Evolutionary conservation across 2,113 vertebrate species (phyloP).

Genomic region (Ailurus styani): DNA sequence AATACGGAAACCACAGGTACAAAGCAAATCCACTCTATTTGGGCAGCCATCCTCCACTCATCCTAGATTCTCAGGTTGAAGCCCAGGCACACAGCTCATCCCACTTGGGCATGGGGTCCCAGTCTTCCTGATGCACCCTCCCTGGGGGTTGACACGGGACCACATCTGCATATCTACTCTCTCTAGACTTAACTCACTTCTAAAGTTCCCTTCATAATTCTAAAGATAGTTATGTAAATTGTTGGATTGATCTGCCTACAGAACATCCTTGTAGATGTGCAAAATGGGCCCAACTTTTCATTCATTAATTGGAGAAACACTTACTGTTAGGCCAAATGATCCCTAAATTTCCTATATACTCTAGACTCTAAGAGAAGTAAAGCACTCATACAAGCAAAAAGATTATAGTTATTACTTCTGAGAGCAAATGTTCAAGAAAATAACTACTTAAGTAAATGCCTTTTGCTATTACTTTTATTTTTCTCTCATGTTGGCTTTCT

Average conservation of each 20-base stretch:
- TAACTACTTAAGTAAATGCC: neutral
- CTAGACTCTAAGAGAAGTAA: neutral
- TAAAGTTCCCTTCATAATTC: neutral
- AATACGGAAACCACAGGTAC: neutral
- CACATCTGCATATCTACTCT: neutral
- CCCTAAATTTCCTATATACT: neutral
- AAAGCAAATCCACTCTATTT: neutral
- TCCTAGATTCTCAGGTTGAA: neutral
- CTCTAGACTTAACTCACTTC: neutral
- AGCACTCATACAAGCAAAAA: neutral
- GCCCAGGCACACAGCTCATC: neutral
- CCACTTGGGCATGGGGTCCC: neutral
- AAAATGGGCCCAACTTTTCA: neutral
- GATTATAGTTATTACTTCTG: neutral
- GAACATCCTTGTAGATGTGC: neutral
- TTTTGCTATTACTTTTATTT: constrained; percentile 18
- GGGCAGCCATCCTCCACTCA: neutral
- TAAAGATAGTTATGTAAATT: neutral
- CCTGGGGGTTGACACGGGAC: neutral
- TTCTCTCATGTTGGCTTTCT: neutral
- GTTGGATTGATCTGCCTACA: neutral
- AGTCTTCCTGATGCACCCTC: neutral
- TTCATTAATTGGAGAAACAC: neutral
- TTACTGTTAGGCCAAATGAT: neutral
- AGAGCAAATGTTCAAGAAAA: neutral